A percentile compares a stretch with the other conserved stretches of the same genome.
Evolutionary conservation across 1,140 invertebrate species (phyloP).

Genomic region (Drosophila ironensis): DNA sequence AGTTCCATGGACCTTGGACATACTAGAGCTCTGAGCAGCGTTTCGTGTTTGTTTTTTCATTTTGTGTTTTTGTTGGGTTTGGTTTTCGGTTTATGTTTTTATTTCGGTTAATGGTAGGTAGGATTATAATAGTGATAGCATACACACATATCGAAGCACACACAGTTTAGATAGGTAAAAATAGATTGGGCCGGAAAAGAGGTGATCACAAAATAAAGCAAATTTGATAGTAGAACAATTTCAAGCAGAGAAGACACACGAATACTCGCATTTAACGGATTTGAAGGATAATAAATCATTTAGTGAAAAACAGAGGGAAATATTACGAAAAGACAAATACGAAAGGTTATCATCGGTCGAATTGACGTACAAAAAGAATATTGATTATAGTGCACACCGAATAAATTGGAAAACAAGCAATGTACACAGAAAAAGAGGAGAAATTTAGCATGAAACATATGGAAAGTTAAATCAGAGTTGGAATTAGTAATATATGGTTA

Average conservation of each 20-base stretch:
- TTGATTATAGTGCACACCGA: background rate
- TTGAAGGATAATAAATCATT: background rate
- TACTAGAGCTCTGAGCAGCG: constrained; percentile 81
- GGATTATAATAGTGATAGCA: constrained; percentile 57
- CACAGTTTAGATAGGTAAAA: constrained; percentile 32
- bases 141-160: constrained; percentile 64
- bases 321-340: too few relatives aligned
- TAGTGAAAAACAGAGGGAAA: too few relatives aligned
- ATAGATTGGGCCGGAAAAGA: constrained; percentile 18
- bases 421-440: constrained; percentile 11
- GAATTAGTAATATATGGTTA: constrained; percentile 38
- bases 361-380: background rate
- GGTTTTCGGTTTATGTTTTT: constrained; percentile 46
- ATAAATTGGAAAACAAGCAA: constrained; percentile 18
- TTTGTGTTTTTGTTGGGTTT: constrained; percentile 37
- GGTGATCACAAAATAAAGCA: constrained; percentile 9
- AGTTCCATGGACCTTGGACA: constrained; percentile 83
- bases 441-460: constrained; percentile 59
- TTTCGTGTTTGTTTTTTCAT: constrained; percentile 44
- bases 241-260: background rate
- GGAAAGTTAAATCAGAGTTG: constrained; percentile 43
- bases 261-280: background rate
- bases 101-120: constrained; percentile 52
- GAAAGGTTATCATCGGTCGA: too few relatives aligned
- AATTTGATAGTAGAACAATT: constrained; percentile 7